phyloP scores from a whole-genome alignment of 2,888 invertebrate species.

The Litoditis marina region DNA sequence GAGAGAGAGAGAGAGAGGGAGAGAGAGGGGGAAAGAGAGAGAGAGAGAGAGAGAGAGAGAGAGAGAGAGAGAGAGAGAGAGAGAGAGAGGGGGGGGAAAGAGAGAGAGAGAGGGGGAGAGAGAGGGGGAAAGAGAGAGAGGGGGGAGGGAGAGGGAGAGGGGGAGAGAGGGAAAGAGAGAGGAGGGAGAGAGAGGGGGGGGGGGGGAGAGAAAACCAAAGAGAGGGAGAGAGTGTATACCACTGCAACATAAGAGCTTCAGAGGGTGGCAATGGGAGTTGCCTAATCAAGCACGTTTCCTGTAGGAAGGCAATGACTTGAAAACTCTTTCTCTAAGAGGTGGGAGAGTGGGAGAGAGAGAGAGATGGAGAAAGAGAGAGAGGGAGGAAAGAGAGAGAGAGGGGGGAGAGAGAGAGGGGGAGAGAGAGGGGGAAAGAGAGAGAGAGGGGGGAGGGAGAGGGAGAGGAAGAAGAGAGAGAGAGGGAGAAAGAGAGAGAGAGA shows the following conservation, averaged over 20 bases:
- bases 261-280: too few species aligned
- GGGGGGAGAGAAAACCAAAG: slow-evolving; percentile 4
- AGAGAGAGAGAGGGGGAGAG: slow-evolving; percentile 1
- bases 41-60: not conserved
- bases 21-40: slow-evolving; percentile 8
- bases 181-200: slow-evolving; percentile 1
- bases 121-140: not conserved
- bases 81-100: not conserved
- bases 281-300: too few species aligned
- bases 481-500: slow-evolving; percentile 3
- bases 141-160: not conserved
- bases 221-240: slow-evolving; percentile 10
- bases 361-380: slow-evolving; percentile 9
- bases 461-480: slow-evolving; percentile 13
- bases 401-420: slow-evolving; percentile 9
- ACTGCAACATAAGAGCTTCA: too few species aligned
- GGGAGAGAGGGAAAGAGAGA: not conserved
- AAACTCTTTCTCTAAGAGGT: too few species aligned
- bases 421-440: slow-evolving; percentile 8
- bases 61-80: not conserved
- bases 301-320: too few species aligned
- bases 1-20: not conserved
- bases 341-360: not conserved
- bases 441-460: slow-evolving; percentile 17
- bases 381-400: slow-evolving; percentile 18